A percentile compares a stretch with the other conserved stretches of the same genome.
Conservation (phyloP, 2,797 vertebrate genomes). For the Iguana delicatissima region DNA sequence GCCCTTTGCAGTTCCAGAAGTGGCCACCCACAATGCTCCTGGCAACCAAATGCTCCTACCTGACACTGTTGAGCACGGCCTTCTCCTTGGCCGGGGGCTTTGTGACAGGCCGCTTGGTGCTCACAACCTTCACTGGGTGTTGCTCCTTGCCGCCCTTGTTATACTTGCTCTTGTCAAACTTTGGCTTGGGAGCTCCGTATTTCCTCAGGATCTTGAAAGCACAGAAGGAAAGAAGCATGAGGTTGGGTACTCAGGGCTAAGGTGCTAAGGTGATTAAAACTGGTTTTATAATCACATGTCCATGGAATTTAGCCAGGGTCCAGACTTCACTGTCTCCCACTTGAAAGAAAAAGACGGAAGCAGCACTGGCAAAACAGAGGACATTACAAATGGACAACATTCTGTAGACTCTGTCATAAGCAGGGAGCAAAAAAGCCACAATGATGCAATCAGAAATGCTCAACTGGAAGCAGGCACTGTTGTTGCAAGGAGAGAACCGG, state of each 20-base stretch:
- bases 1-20: neutral
- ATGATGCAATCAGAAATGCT: too few species aligned
- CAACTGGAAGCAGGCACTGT: neutral
- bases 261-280: too few species aligned
- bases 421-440: neutral
- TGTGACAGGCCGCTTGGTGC: constrained; percentile 93
- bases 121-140: constrained; percentile 96
- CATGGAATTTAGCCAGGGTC: neutral
- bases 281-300: neutral
- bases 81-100: constrained; percentile 96
- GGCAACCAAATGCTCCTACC: constrained; percentile 77
- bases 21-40: rapidly evolving
- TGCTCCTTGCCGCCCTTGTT: constrained; percentile 96
- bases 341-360: neutral
- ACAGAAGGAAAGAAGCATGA: neutral
- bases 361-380: too few species aligned
- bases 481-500: neutral
- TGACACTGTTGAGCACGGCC: constrained; percentile 93
- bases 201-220: constrained; percentile 91
- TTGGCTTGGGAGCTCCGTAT: constrained; percentile 90
- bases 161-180: constrained; percentile 97
- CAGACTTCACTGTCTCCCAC: neutral
- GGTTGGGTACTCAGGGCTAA: neutral
- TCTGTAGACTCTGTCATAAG: too few species aligned
- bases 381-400: too few species aligned